These are phyloP conservation scores for Bujurquina vittata DNA, from an alignment of 2,113 vertebrate genomes.

Conservation along the genomic window DNA sequence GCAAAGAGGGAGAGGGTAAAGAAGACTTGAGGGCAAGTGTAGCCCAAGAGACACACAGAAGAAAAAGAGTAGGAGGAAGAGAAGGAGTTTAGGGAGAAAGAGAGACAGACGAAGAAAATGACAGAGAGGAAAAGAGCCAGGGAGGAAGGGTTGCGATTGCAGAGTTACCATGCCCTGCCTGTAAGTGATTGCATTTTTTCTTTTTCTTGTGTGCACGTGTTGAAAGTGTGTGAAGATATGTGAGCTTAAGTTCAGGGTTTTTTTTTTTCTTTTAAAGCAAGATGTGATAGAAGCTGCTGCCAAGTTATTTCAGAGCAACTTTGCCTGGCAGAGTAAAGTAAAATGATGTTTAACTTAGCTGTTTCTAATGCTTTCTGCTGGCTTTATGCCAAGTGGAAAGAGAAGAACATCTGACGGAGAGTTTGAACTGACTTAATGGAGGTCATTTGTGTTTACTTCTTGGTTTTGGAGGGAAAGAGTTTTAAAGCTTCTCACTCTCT, in stretches of 20 bases:
- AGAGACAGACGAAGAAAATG: conserved; percentile 50
- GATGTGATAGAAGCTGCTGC: conserved; percentile 2
- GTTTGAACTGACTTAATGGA: conserved; percentile 3
- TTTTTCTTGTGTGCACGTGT: background rate
- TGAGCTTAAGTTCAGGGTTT: background rate
- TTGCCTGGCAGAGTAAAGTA: background rate
- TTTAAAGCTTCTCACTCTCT: background rate
- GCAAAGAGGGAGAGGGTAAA: conserved; percentile 49
- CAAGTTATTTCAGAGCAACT: background rate
- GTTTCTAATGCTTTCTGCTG: background rate
- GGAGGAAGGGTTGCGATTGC: conserved; percentile 57
- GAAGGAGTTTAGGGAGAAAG: conserved; percentile 36
- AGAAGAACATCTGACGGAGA: background rate
- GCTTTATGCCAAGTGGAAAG: background rate
- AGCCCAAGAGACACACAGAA: conserved; percentile 47
- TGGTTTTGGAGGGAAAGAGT: background rate
- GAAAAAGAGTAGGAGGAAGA: conserved; percentile 44
- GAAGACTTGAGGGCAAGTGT: conserved; percentile 37
- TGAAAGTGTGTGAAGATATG: conserved; percentile 12
- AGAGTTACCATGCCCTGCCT: conserved; percentile 57
- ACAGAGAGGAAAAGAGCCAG: conserved; percentile 70
- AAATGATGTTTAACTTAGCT: background rate
- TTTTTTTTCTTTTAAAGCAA: background rate
- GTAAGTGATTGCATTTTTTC: conserved; percentile 59
- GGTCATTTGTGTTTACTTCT: background rate